Evolutionary conservation across 1,140 invertebrate species (phyloP), one percentile per base, ranked within the genome.

Genomic region (Drosophila ercepeae): DNA sequence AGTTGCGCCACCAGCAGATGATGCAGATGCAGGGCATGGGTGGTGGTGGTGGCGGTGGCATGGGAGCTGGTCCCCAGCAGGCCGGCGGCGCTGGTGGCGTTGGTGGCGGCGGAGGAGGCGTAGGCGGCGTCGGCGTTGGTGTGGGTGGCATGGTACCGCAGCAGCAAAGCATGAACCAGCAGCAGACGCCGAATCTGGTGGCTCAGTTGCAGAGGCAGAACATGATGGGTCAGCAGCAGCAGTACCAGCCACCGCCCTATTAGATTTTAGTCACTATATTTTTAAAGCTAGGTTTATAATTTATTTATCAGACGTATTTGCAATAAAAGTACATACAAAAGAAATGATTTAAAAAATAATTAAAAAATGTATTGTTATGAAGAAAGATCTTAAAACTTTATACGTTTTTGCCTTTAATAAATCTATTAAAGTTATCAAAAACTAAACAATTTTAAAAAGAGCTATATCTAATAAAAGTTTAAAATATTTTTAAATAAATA

Each of bases 141-240:
- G 39, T 42, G 39, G 78, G 78, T 1, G 60, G 60, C 3, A 75
- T 78, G 57, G 70, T 76, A 19, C 89, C 83, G 36, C 77, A 83
- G 27, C 93, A 93, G 59, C 93, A 92, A 63, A 92, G 92, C 58
- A 92, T 92, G 74, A 93, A 93, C 5, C 93, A 94, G 61, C 93
- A 94, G 81, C 93, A 93, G 57, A 93, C 92, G 0, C 92, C 93
- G 1, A 93, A 94, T 61, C 79, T 94, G n/a, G 93, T 94, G 1
- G 94, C 93, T 4, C 94, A 94, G 76, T 91, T 94, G 58, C 94
- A 93, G 68, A 91, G 93, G 34, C 94, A 94, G 48, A 90, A 79
- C 75, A 92, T 91, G 91, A 91, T 89, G 82, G 86, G 72, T 1
- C 91, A 91, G 39, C 92, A 91, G 61, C 84, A 88, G 18, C 89